phyloP scores from a whole-genome alignment of 2,797 vertebrate genomes.

The Acanthurus lineatus region DNA sequence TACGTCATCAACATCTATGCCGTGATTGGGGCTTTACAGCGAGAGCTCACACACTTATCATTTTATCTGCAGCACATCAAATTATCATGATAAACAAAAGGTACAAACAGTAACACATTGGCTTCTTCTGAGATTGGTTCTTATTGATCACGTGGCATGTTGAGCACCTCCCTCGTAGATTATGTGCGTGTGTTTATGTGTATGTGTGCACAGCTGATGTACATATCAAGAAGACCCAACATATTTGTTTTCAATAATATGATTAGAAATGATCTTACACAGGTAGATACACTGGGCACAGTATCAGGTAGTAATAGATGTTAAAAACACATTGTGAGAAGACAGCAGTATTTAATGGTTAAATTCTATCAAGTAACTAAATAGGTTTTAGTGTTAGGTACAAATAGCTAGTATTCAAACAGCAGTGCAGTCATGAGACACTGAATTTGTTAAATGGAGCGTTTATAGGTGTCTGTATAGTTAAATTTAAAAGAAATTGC shows the following conservation, averaged over 20 bases:
- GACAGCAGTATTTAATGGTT: not conserved
- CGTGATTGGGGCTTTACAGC: constrained; percentile 20
- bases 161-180: not conserved
- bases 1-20: not conserved
- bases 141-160: not conserved
- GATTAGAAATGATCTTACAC: too few relatives aligned
- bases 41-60: too few relatives aligned
- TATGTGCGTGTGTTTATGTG: not conserved
- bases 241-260: too few relatives aligned
- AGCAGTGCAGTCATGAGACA: not conserved
- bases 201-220: not conserved
- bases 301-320: too few relatives aligned
- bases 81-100: not conserved
- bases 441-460: not conserved
- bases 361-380: not conserved
- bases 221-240: too few relatives aligned
- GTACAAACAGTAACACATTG: not conserved
- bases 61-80: not conserved
- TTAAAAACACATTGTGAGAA: not conserved
- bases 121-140: not conserved
- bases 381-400: not conserved
- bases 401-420: not conserved
- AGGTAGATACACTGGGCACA: not conserved
- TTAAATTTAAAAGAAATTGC: not conserved
- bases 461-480: not conserved